phyloP scores from a whole-genome alignment of 2,888 invertebrate species.

The Neoscelio sp. region DNA sequence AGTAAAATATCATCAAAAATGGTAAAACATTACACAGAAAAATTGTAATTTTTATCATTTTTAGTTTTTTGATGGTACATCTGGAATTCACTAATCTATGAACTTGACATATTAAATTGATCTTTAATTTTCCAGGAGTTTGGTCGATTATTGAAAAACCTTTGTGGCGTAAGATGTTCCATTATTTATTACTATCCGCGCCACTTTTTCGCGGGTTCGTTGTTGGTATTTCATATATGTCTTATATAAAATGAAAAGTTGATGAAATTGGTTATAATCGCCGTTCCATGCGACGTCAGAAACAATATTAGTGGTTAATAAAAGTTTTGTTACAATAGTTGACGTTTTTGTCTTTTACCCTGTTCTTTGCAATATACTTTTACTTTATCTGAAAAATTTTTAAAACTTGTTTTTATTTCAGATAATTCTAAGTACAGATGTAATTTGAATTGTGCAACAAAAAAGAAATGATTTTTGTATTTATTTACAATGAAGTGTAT shows the following conservation, averaged over 20 bases:
- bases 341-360: not conserved
- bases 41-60: no score
- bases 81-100: no score
- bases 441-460: no score
- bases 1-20: no score
- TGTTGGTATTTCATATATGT: constrained; percentile 71
- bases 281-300: constrained; percentile 4
- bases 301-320: constrained; percentile 8
- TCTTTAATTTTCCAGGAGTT: constrained; percentile 76
- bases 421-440: no score
- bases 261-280: constrained; percentile 14
- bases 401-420: no score
- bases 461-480: no score
- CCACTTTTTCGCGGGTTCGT: constrained; percentile 22
- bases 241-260: not conserved
- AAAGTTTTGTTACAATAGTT: constrained; percentile 24
- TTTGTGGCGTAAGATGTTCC: constrained; percentile 22
- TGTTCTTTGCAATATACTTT: no score
- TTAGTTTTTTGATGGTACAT: not conserved
- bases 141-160: constrained; percentile 80
- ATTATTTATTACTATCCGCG: constrained; percentile 34
- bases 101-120: not conserved
- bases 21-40: no score
- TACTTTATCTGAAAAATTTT: no score
- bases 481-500: no score